Evolutionary conservation across 1,140 invertebrate genomes (phyloP).

Genomic region (Agrypnia vestita): DNA sequence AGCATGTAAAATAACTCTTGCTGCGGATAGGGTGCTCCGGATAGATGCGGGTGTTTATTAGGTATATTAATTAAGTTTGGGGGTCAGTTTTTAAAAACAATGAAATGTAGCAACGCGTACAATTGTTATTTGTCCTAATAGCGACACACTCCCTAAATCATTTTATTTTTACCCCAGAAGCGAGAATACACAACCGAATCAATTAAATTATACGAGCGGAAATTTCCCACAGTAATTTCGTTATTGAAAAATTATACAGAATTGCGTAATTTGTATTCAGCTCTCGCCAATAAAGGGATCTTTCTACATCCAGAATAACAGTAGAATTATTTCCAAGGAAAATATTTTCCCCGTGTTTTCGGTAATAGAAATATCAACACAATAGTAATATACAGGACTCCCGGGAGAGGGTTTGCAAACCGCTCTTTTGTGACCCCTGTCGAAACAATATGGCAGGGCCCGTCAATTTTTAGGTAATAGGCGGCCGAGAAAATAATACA

Average conservation of each 20-base stretch:
- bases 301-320: background rate
- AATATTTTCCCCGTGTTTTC: slow-evolving; percentile 33
- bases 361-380: slow-evolving; percentile 48
- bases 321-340: slow-evolving; percentile 1
- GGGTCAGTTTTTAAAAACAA: too few species aligned
- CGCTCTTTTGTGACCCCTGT: slow-evolving; percentile 18
- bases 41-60: too few species aligned
- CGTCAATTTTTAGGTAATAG: slow-evolving; percentile 2
- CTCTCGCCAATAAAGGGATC: background rate
- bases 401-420: background rate
- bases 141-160: too few species aligned
- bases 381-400: slow-evolving; percentile 34
- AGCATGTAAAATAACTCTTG: too few species aligned
- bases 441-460: slow-evolving; percentile 22
- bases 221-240: slow-evolving; percentile 18
- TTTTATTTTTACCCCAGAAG: too few species aligned
- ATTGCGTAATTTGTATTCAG: slow-evolving; percentile 21
- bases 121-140: too few species aligned
- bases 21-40: too few species aligned
- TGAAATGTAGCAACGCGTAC: too few species aligned
- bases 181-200: background rate
- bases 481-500: background rate
- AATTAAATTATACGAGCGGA: slow-evolving; percentile 28
- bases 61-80: too few species aligned
- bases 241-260: slow-evolving; percentile 41